A percentile compares a stretch with the other conserved stretches of the same genome.
Evolutionary conservation across 2,888 invertebrate species (phyloP).

Genomic region (Plagiodera versicolora): DNA sequence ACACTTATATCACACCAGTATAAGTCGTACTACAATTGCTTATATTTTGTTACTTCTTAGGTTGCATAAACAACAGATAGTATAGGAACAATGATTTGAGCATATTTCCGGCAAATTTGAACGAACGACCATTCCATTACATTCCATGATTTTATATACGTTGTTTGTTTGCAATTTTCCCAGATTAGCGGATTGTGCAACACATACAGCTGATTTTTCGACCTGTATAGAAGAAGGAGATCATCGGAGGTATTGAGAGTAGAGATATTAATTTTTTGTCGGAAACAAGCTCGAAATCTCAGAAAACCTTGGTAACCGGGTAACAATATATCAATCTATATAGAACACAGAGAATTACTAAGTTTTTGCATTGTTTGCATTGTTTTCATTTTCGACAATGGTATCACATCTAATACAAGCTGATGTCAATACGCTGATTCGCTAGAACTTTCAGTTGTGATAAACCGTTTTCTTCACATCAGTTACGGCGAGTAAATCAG

Average conservation of each 20-base stretch:
- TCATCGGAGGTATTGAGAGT: not conserved
- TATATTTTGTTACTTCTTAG: constrained; percentile 46
- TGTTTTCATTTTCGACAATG: constrained; percentile 28
- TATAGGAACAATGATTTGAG: constrained; percentile 45
- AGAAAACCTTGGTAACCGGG: constrained; percentile 47
- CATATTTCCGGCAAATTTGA: constrained; percentile 21
- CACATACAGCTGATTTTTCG: too few species aligned
- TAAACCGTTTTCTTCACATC: not conserved
- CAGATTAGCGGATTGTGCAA: too few species aligned
- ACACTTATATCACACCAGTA: constrained; percentile 50
- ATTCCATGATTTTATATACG: too few species aligned
- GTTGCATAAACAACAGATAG: constrained; percentile 43
- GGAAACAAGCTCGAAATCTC: constrained; percentile 30
- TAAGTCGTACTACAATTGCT: constrained; percentile 54
- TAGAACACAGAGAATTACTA: constrained; percentile 32
- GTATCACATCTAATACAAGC: constrained; percentile 1
- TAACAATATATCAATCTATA: constrained; percentile 36
- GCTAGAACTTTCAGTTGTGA: not conserved
- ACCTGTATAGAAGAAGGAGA: too few species aligned
- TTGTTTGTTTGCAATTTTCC: too few species aligned
- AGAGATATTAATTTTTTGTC: not conserved
- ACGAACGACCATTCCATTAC: too few species aligned
- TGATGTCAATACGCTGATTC: not conserved
- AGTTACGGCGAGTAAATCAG: not conserved
- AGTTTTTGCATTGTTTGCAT: constrained; percentile 47